Base-by-base conservation (phyloP, 2,888 invertebrate genomes). In the Parnassius smintheus region DNA sequence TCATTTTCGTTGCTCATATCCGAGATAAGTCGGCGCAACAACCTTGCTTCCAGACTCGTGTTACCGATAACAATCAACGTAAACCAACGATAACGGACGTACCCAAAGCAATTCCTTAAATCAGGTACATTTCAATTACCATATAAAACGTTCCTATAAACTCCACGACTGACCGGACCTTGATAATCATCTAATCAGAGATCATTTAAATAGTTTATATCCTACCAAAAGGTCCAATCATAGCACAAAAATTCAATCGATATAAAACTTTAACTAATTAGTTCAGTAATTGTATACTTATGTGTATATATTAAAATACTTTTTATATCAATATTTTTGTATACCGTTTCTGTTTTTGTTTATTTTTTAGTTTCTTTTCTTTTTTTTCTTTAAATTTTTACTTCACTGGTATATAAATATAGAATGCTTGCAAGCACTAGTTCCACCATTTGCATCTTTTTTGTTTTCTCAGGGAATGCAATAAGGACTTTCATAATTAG, bases 181-280 rank as follows among this genome's bases (percentile, higher is more conserved):
- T 79, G 90, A 92, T 91, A 91, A 92, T 92, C 88, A 92, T 92
- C 91, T 91, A 86, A 89, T 90, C 89, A 83, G 78, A 82, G 85
- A 89, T 86, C 88, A 86, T 88, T 88, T 87, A 87, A 89, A 87
- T 87, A 86, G 82, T 87, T 87, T 85, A 88, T 86, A 86, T 79
- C 70, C 70, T 73, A 66, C 74, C 66, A 72, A 76, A 72, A 80
- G 74, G 56, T 64, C 80, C 78, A 76, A 83, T 83, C 76, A 73
- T 72, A 68, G 44, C 59, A 56, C 46, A 42, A 55, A 59, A 52
- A 66, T 60, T 48, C 78, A 74, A 74, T 68, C 71, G 65, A 81
- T 75, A 76, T 70, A 67, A 67, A 71, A 68, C 77, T 74, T 70
- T 82, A 80, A 75, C 62, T 50, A 66, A 61, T 67, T 66, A 66